Evolutionary conservation across 2,888 invertebrate genomes (phyloP).

Genomic region (Thera britannica): DNA sequence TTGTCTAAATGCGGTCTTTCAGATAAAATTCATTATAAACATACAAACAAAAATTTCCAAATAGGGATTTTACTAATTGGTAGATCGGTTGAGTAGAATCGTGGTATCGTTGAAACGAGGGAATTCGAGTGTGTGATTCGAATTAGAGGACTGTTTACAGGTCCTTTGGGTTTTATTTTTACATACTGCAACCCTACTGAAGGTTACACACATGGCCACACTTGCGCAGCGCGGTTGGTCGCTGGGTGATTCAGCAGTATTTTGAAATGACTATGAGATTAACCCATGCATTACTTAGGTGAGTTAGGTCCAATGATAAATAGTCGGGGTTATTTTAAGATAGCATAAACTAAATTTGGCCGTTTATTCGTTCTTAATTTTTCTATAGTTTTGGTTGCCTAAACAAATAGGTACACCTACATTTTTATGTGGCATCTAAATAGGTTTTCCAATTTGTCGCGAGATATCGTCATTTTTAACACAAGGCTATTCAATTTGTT

Average conservation of each 20-base stretch:
- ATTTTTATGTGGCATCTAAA: no score
- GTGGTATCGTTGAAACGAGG: conserved; percentile 74
- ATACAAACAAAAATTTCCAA: conserved; percentile 61
- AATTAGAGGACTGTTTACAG: conserved; percentile 80
- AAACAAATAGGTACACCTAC: no score
- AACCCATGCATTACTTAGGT: conserved; percentile 5
- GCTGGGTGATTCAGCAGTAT: conserved; percentile 20
- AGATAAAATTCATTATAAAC: conserved; percentile 55
- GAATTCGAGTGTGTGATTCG: conserved; percentile 79
- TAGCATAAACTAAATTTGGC: no score
- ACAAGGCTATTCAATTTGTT: no score
- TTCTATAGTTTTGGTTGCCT: no score
- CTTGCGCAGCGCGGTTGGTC: conserved; percentile 50
- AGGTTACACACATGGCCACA: conserved; percentile 77
- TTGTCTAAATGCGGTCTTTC: conserved; percentile 68
- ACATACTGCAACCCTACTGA: conserved; percentile 62
- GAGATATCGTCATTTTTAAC: no score
- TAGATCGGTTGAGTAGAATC: conserved; percentile 58
- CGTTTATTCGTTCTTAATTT: not conserved
- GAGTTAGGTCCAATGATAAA: not conserved
- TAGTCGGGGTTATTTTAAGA: no score
- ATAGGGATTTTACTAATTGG: conserved; percentile 79
- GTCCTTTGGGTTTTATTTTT: conserved; percentile 61
- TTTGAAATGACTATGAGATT: conserved; percentile 30
- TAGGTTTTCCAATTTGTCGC: no score